Percentiles rank a stretch among this genome's conserved stretches.
These are phyloP conservation scores for Acropternis orthonyx DNA, from an alignment of 2,797 vertebrate genomes.

Conservation along the genomic window DNA sequence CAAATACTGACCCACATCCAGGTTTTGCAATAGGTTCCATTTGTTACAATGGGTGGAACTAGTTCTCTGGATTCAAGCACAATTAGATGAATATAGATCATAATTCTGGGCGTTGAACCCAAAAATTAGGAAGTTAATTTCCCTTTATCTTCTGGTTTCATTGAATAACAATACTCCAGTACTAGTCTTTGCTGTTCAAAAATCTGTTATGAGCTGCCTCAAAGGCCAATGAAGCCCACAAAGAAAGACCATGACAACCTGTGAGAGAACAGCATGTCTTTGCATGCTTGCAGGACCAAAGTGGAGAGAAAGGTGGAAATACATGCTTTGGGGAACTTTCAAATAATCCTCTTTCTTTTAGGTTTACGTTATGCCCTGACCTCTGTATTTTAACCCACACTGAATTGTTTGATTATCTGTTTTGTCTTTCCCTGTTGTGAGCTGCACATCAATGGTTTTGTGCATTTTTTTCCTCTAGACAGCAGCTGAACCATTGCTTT, in stretches of 20 bases:
- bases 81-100: constrained; percentile 25
- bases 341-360: neutral
- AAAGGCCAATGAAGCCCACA: neutral
- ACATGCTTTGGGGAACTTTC: neutral
- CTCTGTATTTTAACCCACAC: neutral
- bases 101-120: neutral
- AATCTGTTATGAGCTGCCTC: neutral
- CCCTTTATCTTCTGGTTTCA: neutral
- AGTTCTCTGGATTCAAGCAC: constrained; percentile 16
- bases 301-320: neutral
- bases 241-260: neutral
- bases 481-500: neutral
- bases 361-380: neutral
- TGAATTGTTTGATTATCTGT: neutral
- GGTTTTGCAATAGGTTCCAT: constrained; percentile 37
- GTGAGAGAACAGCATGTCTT: neutral
- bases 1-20: constrained; percentile 1
- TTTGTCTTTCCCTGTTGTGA: neutral
- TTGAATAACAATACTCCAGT: neutral
- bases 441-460: neutral
- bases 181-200: neutral
- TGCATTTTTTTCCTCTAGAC: neutral
- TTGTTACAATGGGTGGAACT: constrained; percentile 32
- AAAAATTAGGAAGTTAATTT: neutral
- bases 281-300: neutral